Conservation (phyloP, 2,888 invertebrate genomes). For the Scaptomyza flava region DNA sequence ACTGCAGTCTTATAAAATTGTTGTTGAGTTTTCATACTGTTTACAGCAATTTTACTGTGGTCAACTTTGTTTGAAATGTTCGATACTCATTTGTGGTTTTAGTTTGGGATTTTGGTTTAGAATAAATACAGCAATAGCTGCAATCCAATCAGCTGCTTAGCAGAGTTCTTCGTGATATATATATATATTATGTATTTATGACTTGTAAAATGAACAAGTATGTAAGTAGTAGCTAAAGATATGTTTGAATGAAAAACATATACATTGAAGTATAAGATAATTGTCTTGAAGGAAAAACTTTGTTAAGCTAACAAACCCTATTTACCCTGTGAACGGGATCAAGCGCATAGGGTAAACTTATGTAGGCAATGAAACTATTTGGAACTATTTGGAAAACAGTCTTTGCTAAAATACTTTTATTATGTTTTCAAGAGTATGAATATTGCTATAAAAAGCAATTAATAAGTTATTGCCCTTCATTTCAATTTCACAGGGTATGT, state of each 20-base stretch:
- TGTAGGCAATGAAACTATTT: no score
- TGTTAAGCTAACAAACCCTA: no score
- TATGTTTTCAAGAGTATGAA: no score
- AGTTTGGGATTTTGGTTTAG: constrained; percentile 5
- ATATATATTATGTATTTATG: not conserved
- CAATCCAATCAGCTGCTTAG: constrained; percentile 15
- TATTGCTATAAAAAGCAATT: no score
- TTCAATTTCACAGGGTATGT: constrained; percentile 13
- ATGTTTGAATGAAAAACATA: no score
- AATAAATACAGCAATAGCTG: constrained; percentile 2
- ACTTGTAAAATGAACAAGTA: not conserved
- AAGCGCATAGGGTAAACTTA: no score
- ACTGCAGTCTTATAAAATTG: constrained; percentile 36
- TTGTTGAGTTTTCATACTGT: constrained; percentile 47
- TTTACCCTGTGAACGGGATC: no score
- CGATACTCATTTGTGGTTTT: constrained; percentile 37
- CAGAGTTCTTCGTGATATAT: not conserved
- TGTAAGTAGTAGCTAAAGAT: no score
- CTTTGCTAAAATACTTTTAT: not conserved
- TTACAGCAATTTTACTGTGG: constrained; percentile 60
- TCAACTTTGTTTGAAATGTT: constrained; percentile 45
- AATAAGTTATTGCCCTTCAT: no score
- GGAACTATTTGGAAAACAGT: not conserved
- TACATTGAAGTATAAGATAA: not conserved
- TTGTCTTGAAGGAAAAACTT: no score